Conservation (phyloP, 30 jellyfish, hydroid and myxozoan species). For the Clytia hemisphaerica region DNA sequence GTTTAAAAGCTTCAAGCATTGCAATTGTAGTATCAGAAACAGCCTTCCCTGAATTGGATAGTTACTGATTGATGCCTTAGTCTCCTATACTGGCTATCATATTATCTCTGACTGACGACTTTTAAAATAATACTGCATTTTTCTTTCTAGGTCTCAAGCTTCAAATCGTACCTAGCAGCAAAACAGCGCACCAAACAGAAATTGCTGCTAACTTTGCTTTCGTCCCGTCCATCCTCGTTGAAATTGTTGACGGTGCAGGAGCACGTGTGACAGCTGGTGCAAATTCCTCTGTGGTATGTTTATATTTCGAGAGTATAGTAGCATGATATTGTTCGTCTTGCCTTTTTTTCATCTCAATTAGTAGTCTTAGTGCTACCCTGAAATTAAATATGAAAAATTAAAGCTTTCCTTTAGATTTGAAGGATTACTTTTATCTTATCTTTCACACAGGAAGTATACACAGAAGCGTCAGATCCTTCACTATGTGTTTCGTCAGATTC, state of each 20-base stretch:
- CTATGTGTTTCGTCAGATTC: conserved; percentile 55
- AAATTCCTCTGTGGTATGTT: conserved; percentile 38
- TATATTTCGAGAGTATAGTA: too few species aligned
- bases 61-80: too few species aligned
- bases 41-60: too few species aligned
- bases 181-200: conserved; percentile 25
- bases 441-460: neutral
- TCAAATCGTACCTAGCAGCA: conserved; percentile 66
- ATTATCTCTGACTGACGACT: too few species aligned
- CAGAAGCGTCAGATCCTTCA: conserved; percentile 11
- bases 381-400: too few species aligned
- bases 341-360: too few species aligned
- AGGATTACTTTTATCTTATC: neutral
- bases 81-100: too few species aligned
- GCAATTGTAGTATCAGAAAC: too few species aligned
- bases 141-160: conserved; percentile 7
- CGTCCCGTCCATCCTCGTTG: conserved; percentile 56
- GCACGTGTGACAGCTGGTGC: conserved; percentile 43
- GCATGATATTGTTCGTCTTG: neutral
- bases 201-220: conserved; percentile 79
- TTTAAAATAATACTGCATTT: too few species aligned
- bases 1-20: too few species aligned
- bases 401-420: neutral
- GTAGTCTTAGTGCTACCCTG: too few species aligned
- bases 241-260: conserved; percentile 31